Evolutionary conservation across 2,113 vertebrate genomes (phyloP).

Genomic region (Siniperca chuatsi): DNA sequence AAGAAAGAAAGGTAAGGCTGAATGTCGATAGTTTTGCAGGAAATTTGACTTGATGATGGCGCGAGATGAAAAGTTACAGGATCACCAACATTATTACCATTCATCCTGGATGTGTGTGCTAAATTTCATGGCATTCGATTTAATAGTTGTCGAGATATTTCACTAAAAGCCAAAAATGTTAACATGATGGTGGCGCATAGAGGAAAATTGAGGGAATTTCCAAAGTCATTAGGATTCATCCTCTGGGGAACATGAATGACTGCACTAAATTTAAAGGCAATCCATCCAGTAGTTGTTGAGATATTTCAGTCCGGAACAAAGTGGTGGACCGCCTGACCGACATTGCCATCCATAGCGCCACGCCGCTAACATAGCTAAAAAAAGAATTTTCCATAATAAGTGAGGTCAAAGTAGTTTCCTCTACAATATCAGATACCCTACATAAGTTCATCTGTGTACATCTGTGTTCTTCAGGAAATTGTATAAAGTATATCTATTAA

Average conservation of each 20-base stretch:
- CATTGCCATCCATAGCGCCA: too few species aligned
- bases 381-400: too few species aligned
- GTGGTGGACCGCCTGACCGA: neutral
- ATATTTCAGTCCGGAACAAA: neutral
- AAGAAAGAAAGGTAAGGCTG: neutral
- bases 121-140: neutral
- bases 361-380: too few species aligned
- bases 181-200: neutral
- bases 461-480: neutral
- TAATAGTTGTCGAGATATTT: neutral
- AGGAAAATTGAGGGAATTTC: neutral
- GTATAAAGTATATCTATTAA: neutral
- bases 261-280: neutral
- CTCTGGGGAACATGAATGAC: neutral
- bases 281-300: neutral
- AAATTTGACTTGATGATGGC: neutral
- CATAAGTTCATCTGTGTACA: neutral
- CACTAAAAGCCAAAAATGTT: neutral
- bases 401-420: neutral
- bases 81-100: neutral
- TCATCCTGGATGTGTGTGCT: neutral
- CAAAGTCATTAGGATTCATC: neutral
- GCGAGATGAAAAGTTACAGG: neutral
- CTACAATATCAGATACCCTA: neutral
- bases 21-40: neutral